Conservation (phyloP, 2,113 vertebrate genomes). For the Perccottus glenii region DNA sequence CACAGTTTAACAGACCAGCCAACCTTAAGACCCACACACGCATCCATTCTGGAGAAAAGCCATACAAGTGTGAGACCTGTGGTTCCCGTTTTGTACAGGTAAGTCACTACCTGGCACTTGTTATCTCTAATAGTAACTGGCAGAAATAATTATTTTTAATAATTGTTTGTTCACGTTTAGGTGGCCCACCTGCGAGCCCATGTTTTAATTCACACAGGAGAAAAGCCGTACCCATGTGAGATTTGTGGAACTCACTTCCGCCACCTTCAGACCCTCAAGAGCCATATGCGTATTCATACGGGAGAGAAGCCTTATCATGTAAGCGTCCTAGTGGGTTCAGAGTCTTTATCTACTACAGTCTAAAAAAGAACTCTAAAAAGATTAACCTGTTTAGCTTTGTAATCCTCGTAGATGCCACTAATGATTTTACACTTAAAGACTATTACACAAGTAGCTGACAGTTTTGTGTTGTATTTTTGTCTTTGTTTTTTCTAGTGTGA, state of each 20-base stretch:
- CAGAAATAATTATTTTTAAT: neutral
- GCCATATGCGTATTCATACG: conserved; percentile 96
- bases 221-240: conserved; percentile 96
- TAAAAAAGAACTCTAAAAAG: no score
- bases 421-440: neutral
- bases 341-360: conserved; percentile 20
- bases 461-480: neutral
- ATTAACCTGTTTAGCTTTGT: conserved; percentile 24
- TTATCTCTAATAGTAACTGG: neutral
- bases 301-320: conserved; percentile 99
- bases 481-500: conserved; percentile 84
- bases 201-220: conserved; percentile 94
- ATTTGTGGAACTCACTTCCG: conserved; percentile 95
- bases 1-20: conserved; percentile 96
- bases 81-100: conserved; percentile 90
- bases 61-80: conserved; percentile 97
- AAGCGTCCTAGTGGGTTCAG: conserved; percentile 55
- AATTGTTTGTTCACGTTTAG: conserved; percentile 58
- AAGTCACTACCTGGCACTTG: neutral
- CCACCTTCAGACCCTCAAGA: conserved; percentile 96
- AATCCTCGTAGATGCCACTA: conserved; percentile 29
- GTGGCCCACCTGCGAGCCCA: conserved; percentile 97
- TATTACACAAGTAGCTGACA: neutral
- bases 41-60: conserved; percentile 98
- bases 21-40: conserved; percentile 98